These are phyloP conservation scores for Phylloscopus collybita DNA, from an alignment of 2,797 vertebrate species.

Conservation along the genomic window DNA sequence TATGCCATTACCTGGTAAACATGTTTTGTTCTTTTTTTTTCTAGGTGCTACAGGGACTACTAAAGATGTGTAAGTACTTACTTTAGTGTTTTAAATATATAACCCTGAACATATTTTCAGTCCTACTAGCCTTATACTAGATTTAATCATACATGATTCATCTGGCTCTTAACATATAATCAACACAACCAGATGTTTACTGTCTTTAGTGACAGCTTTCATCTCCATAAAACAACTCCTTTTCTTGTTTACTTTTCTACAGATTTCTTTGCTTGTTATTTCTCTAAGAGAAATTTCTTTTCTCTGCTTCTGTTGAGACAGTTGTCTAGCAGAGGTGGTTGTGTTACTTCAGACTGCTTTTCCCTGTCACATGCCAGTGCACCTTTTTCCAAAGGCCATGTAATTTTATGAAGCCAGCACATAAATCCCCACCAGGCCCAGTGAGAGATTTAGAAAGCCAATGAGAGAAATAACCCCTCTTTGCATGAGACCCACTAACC, in stretches of 20 bases:
- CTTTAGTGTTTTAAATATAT: neutral
- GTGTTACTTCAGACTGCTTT: neutral
- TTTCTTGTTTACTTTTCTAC: constrained; percentile 11
- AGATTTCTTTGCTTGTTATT: neutral
- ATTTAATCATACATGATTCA: constrained; percentile 5
- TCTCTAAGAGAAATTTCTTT: neutral
- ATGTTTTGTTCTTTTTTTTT: constrained; percentile 17
- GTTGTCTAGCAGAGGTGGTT: neutral
- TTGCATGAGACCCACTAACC: neutral
- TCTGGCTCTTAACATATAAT: neutral
- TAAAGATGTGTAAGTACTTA: constrained; percentile 91
- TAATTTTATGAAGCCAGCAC: neutral
- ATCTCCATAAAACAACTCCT: neutral
- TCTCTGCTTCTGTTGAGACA: neutral
- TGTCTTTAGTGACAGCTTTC: constrained; percentile 38
- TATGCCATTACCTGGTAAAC: neutral
- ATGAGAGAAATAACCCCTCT: neutral
- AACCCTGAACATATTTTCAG: neutral
- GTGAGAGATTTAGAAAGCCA: neutral
- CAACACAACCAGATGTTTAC: constrained; percentile 23
- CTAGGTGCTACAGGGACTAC: constrained; percentile 86
- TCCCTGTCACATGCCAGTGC: neutral
- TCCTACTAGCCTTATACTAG: neutral
- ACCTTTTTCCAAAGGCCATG: neutral
- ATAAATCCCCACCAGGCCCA: neutral